Evolutionary conservation across 2,113 vertebrate genomes (phyloP).

Genomic region (Bettongia penicillata): DNA sequence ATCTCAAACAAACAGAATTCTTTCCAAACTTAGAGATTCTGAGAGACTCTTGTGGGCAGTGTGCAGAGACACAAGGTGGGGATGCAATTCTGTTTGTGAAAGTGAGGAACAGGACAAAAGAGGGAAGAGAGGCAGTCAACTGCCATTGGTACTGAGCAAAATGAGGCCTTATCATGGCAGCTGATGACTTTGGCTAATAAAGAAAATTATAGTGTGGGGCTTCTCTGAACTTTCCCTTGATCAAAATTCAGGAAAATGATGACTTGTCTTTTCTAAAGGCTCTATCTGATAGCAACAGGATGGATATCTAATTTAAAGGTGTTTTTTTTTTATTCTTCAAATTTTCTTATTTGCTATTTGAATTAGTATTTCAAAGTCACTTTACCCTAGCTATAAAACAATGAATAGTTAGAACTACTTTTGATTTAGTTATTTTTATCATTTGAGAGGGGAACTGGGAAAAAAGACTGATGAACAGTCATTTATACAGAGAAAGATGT

Average conservation of each 20-base stretch:
- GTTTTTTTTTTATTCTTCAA: not conserved
- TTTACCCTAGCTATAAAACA: not conserved
- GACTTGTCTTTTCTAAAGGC: not conserved
- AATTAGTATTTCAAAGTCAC: not conserved
- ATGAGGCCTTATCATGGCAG: not conserved
- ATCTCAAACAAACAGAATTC: not conserved
- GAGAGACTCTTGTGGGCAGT: not conserved
- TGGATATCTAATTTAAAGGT: not conserved
- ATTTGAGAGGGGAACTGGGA: not conserved
- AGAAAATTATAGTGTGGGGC: not conserved
- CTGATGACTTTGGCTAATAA: not conserved
- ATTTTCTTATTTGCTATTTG: not conserved
- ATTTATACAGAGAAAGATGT: not conserved
- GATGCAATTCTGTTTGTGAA: not conserved
- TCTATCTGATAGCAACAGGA: not conserved
- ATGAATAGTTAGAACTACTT: not conserved
- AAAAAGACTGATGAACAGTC: not conserved
- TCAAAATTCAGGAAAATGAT: not conserved
- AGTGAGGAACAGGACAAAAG: not conserved
- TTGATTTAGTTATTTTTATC: not conserved
- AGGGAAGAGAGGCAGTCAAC: not conserved
- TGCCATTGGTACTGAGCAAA: not conserved
- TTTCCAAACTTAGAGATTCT: not conserved
- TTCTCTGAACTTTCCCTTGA: not conserved
- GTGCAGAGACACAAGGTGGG: not conserved